Evolutionary conservation across 2,888 invertebrate species (phyloP).

Genomic region (Callimorpha dominula): DNA sequence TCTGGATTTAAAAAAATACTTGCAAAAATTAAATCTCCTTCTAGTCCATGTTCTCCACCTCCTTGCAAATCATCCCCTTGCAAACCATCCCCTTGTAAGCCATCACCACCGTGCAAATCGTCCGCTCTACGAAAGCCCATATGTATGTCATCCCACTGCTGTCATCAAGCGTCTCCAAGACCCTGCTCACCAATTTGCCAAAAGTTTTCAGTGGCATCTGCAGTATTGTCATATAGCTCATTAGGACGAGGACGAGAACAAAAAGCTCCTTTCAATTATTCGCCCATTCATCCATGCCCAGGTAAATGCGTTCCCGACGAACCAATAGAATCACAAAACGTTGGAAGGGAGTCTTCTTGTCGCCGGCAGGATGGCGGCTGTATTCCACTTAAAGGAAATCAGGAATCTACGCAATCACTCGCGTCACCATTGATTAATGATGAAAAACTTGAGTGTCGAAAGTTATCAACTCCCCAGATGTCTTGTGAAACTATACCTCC

Average conservation of each 20-base stretch:
- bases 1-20: conserved; percentile 3
- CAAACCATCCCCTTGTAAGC: not conserved
- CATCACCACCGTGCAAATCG: conserved; percentile 14
- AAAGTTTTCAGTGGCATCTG: conserved; percentile 20
- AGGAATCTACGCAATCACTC: not conserved
- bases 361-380: not conserved
- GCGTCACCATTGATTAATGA: not conserved
- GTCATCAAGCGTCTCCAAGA: not conserved
- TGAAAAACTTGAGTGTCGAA: not conserved
- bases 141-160: conserved; percentile 5
- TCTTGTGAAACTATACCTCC: conserved; percentile 39
- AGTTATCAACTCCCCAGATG: conserved; percentile 22
- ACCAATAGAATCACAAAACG: not conserved
- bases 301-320: not conserved
- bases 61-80: not conserved
- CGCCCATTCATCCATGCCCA: conserved; percentile 42
- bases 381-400: not conserved
- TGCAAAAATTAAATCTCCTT: conserved; percentile 8
- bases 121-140: conserved; percentile 7
- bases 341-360: not conserved
- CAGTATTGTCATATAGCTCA: conserved; percentile 22
- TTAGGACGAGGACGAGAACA: conserved; percentile 21
- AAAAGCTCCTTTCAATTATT: conserved; percentile 31
- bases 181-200: conserved; percentile 6
- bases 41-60: not conserved